Conservation (phyloP, 2,113 vertebrate genomes). For the Psittacus erithacus region DNA sequence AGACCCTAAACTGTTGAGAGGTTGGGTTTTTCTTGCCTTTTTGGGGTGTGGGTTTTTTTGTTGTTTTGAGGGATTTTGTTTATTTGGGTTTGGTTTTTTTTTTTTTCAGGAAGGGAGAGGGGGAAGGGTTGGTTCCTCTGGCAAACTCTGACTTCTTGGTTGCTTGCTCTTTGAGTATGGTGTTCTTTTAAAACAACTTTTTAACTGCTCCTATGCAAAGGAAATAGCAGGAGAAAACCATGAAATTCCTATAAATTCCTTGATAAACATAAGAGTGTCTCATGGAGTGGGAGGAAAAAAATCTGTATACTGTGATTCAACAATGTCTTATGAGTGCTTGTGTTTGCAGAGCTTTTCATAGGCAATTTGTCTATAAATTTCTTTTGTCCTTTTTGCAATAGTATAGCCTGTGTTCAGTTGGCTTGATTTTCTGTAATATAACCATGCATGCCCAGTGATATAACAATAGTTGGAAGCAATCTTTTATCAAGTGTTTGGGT, state of each 20-base stretch:
- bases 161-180: background rate
- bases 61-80: background rate
- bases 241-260: background rate
- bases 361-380: background rate
- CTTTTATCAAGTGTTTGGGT: background rate
- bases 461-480: no score
- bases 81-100: background rate
- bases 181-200: background rate
- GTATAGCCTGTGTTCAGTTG: background rate
- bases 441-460: background rate
- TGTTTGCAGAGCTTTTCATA: background rate
- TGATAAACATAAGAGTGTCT: background rate
- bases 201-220: background rate
- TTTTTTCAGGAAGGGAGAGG: background rate
- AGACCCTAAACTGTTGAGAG: background rate
- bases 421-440: background rate
- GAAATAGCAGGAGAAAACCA: background rate
- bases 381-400: background rate
- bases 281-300: background rate
- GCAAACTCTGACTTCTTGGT: background rate
- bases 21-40: background rate
- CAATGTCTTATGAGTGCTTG: background rate
- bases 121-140: background rate
- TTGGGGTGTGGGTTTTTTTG: background rate
- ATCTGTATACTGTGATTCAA: background rate